A percentile compares a stretch with the other conserved stretches of the same genome.
Conservation (phyloP, 2,888 invertebrate species). For the Drosophila colorata region DNA sequence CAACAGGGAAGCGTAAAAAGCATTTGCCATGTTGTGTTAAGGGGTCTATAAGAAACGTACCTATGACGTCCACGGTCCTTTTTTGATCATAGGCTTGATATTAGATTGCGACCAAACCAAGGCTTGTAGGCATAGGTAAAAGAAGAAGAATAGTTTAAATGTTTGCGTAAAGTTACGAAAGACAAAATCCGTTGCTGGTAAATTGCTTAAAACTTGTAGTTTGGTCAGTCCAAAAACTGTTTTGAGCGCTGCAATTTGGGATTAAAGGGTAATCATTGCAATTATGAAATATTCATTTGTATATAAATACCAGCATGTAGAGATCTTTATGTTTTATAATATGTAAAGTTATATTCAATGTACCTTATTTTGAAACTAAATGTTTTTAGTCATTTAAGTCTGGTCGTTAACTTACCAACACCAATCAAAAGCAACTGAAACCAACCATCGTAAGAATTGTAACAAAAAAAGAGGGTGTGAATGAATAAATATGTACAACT, state of each 20-base stretch:
- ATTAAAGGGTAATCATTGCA: slow-evolving; percentile 4
- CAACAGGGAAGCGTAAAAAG: slow-evolving; percentile 30
- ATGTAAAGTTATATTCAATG: slow-evolving; percentile 63
- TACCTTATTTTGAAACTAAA: slow-evolving; percentile 75
- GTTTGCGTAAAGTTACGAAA: slow-evolving; percentile 15
- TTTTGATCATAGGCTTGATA: not conserved
- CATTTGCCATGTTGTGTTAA: slow-evolving; percentile 62
- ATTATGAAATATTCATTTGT: slow-evolving; percentile 7
- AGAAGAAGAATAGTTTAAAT: not conserved
- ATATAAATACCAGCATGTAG: slow-evolving; percentile 20
- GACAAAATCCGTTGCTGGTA: slow-evolving; percentile 19
- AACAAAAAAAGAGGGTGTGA: slow-evolving; percentile 26
- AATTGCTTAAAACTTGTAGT: slow-evolving; percentile 10
- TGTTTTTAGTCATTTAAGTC: slow-evolving; percentile 77
- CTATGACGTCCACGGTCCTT: slow-evolving; percentile 20
- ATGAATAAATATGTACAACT: slow-evolving; percentile 30
- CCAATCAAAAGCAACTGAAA: slow-evolving; percentile 71
- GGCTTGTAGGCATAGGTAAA: not conserved
- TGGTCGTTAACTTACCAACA: slow-evolving; percentile 72
- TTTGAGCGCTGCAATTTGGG: not conserved
- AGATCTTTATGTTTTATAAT: slow-evolving; percentile 38
- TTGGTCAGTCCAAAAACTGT: slow-evolving; percentile 9
- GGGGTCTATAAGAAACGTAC: slow-evolving; percentile 15
- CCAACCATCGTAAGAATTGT: slow-evolving; percentile 55
- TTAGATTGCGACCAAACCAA: not conserved